Base-by-base conservation (phyloP, 2,888 invertebrate species). In the Lypha dubia region DNA sequence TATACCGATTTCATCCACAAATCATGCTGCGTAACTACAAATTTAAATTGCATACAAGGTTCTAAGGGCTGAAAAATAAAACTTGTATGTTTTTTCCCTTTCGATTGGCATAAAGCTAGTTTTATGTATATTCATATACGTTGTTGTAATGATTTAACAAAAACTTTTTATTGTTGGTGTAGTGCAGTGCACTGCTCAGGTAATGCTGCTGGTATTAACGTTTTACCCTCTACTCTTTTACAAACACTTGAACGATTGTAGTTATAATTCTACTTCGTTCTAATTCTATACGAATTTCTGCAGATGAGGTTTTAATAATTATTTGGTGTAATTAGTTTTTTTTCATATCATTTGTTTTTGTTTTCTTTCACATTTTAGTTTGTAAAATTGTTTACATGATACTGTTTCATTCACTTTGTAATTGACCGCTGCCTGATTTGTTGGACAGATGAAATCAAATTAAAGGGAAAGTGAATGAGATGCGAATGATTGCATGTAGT, bases 281-380 rank as follows among this genome's bases (percentile, higher is more conserved):
- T 4, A n/a, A 20, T 15, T 60, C 20, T 13, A 20, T 24, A 46
- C 11, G 15, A 35, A 86, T 87, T 89, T 87, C 88, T 90, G 88
- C 88, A 87, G 74, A 86, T 87, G 88, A 88, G 88, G 89, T 89
- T 88, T 88, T 88, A 90, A 89, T 90, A 90, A 90, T 90, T 90
- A 90, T 76, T 88, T 86, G 87, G 86, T 89, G 89, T 89, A 90
- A 90, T 90, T 90, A 90, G 89, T 90, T 89, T 86, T 79, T 68
- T 20, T 53, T 71, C 70, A 58, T 67, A 67, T 56, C 32, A 9
- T 63, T 87, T 68, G 85, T 83, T 83, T 44, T 82, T 22, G 2
- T 70, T 22, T 49, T 28, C 28, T n/a, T 67, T 68, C 74, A 53
- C 70, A 62, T 85, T 73, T 79, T 58, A 49, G 53, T 75, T 13